A percentile compares a stretch with the other conserved stretches of the same genome.
These are phyloP conservation scores for Cyanistes caeruleus DNA, from an alignment of 2,113 vertebrate genomes.

Conservation along the genomic window DNA sequence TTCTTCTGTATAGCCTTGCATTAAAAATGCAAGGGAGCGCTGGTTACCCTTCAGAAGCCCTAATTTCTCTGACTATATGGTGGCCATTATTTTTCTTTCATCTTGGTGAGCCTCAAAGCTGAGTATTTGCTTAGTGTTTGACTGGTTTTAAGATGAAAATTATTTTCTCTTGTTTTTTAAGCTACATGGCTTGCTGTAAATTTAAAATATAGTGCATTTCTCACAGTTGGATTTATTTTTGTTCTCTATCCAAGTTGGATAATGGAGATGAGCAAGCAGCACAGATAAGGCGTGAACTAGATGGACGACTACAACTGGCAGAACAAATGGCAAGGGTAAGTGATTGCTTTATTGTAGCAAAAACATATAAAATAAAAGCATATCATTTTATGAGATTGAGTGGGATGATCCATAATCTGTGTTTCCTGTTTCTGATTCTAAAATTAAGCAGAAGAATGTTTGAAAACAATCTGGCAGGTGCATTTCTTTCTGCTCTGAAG, in stretches of 20 bases:
- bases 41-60: neutral
- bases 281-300: slow-evolving; percentile 95
- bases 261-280: slow-evolving; percentile 97
- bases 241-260: slow-evolving; percentile 82
- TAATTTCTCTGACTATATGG: neutral
- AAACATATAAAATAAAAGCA: neutral
- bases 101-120: neutral
- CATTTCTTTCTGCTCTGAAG: neutral
- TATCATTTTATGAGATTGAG: neutral
- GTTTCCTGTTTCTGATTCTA: neutral
- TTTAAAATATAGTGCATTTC: neutral
- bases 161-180: neutral
- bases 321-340: slow-evolving; percentile 91
- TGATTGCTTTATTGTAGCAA: neutral
- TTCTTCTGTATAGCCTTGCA: neutral
- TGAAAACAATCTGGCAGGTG: neutral
- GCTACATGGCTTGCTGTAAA: neutral
- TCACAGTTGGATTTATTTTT: neutral
- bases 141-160: neutral
- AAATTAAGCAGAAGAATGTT: neutral
- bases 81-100: neutral
- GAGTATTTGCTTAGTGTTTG: neutral
- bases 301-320: slow-evolving; percentile 90
- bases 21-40: neutral
- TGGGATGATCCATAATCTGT: neutral